Evolutionary conservation across 2,888 invertebrate species (phyloP).

Genomic region (Nudaria mundana): DNA sequence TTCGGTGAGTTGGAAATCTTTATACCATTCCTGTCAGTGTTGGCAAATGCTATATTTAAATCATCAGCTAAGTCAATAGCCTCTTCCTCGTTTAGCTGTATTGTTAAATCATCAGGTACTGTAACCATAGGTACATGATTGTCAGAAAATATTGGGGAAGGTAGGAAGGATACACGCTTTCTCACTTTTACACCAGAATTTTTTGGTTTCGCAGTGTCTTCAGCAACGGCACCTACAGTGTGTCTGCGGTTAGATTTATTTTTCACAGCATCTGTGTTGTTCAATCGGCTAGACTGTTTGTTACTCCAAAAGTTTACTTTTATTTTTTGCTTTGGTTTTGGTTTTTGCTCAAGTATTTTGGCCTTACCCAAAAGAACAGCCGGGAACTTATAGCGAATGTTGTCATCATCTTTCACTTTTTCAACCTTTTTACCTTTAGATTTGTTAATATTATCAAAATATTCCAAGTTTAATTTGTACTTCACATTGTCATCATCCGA

Average conservation of each 20-base stretch:
- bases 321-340: conserved; percentile 64
- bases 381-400: conserved; percentile 64
- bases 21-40: conserved; percentile 37
- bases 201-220: conserved; percentile 47
- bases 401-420: conserved; percentile 52
- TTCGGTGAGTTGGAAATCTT: conserved; percentile 36
- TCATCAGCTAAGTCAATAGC: conserved; percentile 66
- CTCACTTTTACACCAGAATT: conserved; percentile 54
- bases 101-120: conserved; percentile 75
- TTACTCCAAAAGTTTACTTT: conserved; percentile 77
- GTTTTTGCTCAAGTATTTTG: conserved; percentile 48
- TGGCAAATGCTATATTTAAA: conserved; percentile 57
- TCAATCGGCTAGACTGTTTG: conserved; percentile 51
- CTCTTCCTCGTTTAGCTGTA: conserved; percentile 74
- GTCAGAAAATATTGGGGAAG: conserved; percentile 67
- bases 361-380: conserved; percentile 40
- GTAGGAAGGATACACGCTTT: conserved; percentile 70
- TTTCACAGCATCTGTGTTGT: conserved; percentile 42
- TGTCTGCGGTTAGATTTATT: conserved; percentile 52
- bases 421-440: conserved; percentile 31
- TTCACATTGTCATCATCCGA: conserved; percentile 70
- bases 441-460: conserved; percentile 47
- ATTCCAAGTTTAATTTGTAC: conserved; percentile 64
- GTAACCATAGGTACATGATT: conserved; percentile 75
- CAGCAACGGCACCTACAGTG: conserved; percentile 46